These are phyloP conservation scores for Odontamblyopus rebecca DNA, from an alignment of 2,797 vertebrate species.

Conservation along the genomic window DNA sequence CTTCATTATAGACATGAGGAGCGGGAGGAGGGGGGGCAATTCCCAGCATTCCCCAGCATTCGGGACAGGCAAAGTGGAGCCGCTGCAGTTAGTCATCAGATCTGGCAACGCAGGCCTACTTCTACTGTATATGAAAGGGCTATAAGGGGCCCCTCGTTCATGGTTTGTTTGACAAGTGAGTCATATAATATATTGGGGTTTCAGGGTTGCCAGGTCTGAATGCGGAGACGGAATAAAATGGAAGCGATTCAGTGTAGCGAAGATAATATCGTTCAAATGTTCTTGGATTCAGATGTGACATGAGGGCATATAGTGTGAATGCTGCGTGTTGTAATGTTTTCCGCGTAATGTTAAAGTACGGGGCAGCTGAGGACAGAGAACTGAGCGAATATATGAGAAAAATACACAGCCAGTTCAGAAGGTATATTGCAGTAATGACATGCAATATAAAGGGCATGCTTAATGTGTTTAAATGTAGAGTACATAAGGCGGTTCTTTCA, in stretches of 20 bases:
- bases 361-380: not conserved
- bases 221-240: not conserved
- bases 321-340: not conserved
- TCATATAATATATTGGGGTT: not conserved
- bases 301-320: not conserved
- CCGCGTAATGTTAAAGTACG: not conserved
- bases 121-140: conserved; percentile 16
- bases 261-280: not conserved
- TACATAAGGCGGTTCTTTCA: not conserved
- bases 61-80: conserved; percentile 39
- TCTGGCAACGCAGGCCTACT: conserved; percentile 18
- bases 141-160: conserved; percentile 6
- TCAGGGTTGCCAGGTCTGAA: not conserved
- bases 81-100: conserved; percentile 21
- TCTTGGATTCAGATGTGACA: not conserved
- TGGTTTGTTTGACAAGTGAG: conserved; percentile 10
- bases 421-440: not conserved
- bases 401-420: not conserved
- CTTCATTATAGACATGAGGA: conserved; percentile 72
- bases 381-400: not conserved
- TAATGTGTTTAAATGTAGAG: not conserved
- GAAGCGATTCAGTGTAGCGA: not conserved
- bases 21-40: conserved; percentile 63
- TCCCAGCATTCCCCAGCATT: conserved; percentile 22
- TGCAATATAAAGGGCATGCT: not conserved